Evolutionary conservation across 2,113 vertebrate genomes (phyloP).

Genomic region (Psephotus haematonotus): DNA sequence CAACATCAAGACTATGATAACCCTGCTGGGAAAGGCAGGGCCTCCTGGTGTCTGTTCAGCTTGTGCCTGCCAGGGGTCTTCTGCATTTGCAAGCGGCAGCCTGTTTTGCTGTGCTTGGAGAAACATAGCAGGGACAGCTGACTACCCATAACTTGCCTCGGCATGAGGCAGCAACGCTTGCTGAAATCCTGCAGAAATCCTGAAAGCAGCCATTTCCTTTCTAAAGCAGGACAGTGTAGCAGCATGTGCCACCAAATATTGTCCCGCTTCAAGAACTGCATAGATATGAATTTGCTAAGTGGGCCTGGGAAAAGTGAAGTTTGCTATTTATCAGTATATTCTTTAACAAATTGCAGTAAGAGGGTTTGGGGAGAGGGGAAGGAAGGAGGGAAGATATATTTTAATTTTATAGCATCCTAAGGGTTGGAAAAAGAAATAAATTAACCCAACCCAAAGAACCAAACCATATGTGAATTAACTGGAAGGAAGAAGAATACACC

Average conservation of each 20-base stretch:
- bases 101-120: background rate
- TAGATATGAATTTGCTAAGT: background rate
- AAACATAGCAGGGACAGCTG: background rate
- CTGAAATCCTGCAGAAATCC: background rate
- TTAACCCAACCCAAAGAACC: background rate
- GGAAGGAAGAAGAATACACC: background rate
- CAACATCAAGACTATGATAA: background rate
- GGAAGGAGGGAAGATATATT: background rate
- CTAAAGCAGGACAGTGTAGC: background rate
- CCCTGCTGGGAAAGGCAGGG: background rate
- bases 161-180: background rate
- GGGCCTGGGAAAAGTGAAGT: background rate
- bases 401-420: background rate
- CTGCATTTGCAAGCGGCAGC: background rate
- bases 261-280: background rate
- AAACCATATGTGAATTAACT: background rate
- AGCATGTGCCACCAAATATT: background rate
- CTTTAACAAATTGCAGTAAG: background rate
- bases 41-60: background rate
- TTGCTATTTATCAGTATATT: background rate
- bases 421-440: background rate
- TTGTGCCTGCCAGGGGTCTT: background rate
- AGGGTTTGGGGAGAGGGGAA: rapidly evolving
- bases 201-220: background rate
- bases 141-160: rapidly evolving